A percentile compares a stretch with the other conserved stretches of the same genome.
Conservation (phyloP, 2,113 vertebrate genomes). For the Pseudopipra pipra region DNA sequence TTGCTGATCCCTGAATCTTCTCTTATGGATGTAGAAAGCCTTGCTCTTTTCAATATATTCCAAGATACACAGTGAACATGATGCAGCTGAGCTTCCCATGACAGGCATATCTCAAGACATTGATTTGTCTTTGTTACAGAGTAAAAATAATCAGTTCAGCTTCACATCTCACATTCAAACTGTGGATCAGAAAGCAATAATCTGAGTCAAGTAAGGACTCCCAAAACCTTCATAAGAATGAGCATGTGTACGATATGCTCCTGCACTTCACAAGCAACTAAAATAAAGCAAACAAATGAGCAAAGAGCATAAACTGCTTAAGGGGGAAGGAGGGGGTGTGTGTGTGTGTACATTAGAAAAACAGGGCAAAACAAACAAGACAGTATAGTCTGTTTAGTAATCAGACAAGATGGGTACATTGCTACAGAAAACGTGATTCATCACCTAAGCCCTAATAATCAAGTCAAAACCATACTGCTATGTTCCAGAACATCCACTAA, state of each 20-base stretch:
- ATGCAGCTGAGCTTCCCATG: not conserved
- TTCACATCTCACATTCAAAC: not conserved
- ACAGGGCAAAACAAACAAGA: not conserved
- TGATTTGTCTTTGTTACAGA: not conserved
- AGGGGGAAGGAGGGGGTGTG: too few relatives aligned
- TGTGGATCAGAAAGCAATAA: not conserved
- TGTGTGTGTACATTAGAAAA: not conserved
- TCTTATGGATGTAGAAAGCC: not conserved
- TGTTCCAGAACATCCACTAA: not conserved
- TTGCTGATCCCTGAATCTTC: not conserved
- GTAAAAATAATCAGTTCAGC: not conserved
- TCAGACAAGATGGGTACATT: not conserved
- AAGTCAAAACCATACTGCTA: not conserved
- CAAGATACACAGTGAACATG: not conserved
- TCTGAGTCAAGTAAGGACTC: not conserved
- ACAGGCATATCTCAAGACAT: not conserved
- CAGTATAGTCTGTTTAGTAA: not conserved
- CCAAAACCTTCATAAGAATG: not conserved
- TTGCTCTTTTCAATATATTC: not conserved
- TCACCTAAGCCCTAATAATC: not conserved
- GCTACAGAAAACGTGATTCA: not conserved
- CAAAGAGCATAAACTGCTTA: not conserved
- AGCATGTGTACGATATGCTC: fast-evolving
- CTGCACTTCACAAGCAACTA: not conserved
- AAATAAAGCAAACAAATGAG: not conserved